Percentiles rank a stretch among this genome's conserved stretches.
Evolutionary conservation across 2,113 vertebrate species (phyloP).

Genomic region (Oreotragus oreotragus): DNA sequence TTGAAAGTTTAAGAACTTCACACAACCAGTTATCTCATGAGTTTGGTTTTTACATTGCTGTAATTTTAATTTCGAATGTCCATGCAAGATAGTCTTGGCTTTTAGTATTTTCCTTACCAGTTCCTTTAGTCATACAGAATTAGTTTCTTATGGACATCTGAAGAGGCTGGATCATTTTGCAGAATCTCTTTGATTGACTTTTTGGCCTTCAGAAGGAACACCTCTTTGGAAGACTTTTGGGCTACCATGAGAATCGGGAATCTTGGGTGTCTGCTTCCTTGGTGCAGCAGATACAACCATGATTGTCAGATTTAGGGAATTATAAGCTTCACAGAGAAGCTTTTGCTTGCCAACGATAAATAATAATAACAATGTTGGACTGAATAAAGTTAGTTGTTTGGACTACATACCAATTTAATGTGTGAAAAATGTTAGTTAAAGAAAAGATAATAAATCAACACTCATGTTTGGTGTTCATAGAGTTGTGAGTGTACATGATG

Average conservation of each 20-base stretch:
- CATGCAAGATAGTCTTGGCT: not conserved
- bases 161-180: not conserved
- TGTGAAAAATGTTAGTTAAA: not conserved
- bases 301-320: not conserved
- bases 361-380: not conserved
- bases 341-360: not conserved
- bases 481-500: not conserved
- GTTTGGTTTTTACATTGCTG: not conserved
- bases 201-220: not conserved
- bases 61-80: not conserved
- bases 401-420: not conserved
- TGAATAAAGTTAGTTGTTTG: not conserved
- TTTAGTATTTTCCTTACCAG: not conserved
- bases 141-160: not conserved
- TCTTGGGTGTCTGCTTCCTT: not conserved
- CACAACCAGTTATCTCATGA: not conserved
- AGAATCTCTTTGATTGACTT: not conserved
- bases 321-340: not conserved
- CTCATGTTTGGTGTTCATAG: not conserved
- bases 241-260: accelerated
- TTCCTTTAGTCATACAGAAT: not conserved
- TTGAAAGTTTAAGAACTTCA: not conserved
- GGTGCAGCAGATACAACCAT: not conserved
- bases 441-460: not conserved
- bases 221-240: not conserved